Base-by-base conservation (phyloP, 2,888 invertebrate species). In the Nomada fucata region DNA sequence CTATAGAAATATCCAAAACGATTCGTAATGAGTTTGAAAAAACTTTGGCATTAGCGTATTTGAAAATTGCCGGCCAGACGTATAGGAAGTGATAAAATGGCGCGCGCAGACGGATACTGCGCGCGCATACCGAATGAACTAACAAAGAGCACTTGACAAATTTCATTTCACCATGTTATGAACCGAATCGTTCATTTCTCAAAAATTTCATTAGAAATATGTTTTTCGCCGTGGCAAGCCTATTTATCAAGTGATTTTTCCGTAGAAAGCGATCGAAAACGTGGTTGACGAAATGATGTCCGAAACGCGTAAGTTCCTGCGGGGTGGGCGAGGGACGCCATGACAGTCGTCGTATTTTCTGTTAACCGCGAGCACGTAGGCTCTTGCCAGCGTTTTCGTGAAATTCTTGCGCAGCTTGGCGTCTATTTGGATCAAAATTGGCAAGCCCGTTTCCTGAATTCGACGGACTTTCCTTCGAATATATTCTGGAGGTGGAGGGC, bases 281-380 rank as follows among this genome's bases (percentile, higher is more conserved):
- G 13, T 59, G 64, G 15, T 23, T 76, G 52, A 44, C 55, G n/a
- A 60, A 64, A 59, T 55, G 60, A 73, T 79, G 63, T 63, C 57
- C 61, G 20, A 55, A 83, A 82, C 86, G 87, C 86, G 88, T 86
- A 87, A 85, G 86, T 87, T 86, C 84, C 86, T 85, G 90, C 89
- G 87, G 89, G 89, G 90, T 89, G 90, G 90, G 88, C 87, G 89
- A 90, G 89, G 88, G 88, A 88, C 91, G 91, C 92, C 92, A 91
- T 92, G 92, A 92, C 92, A 91, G 91, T 92, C 86, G 77, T 87
- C 88, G 89, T 91, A 91, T 91, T 91, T 91, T 91, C 90, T 83
- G 89, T 91, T 86, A 90, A 88, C 89, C 84, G 89, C 87, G 86
- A 87, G 89, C 84, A 84, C 86, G 85, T 84, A 88, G 60, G 76